A percentile compares a stretch with the other conserved stretches of the same genome.
Evolutionary conservation across 1,140 invertebrate genomes (phyloP).

Genomic region (Maconellicoccus hirsutus): DNA sequence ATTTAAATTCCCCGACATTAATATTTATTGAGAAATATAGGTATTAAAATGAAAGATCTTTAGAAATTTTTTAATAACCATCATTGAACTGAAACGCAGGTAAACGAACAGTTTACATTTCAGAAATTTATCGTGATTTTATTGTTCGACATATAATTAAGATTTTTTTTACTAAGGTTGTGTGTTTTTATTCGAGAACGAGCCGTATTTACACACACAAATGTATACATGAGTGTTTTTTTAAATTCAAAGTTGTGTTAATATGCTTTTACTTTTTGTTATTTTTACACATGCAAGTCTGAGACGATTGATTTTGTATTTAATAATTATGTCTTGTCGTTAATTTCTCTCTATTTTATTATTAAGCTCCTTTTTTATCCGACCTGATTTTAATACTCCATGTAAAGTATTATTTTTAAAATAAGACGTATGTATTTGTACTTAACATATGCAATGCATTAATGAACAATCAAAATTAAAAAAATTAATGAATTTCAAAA

Average conservation of each 20-base stretch:
- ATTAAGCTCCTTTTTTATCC: constrained; percentile 12
- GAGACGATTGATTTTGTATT: not conserved
- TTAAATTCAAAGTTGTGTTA: not conserved
- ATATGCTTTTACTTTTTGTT: constrained; percentile 12
- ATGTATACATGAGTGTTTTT: not conserved
- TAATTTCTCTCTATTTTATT: not conserved
- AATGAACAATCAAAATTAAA: not conserved
- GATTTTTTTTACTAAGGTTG: not conserved
- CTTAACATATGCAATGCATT: too few relatives aligned
- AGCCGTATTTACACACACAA: too few relatives aligned
- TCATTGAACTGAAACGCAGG: not conserved
- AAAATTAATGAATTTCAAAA: too few relatives aligned
- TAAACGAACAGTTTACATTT: not conserved
- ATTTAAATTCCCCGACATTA: not conserved
- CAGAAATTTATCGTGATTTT: constrained; percentile 4
- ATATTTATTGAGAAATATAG: not conserved
- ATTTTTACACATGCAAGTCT: constrained; percentile 12
- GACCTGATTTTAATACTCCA: constrained; percentile 15
- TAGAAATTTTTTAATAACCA: not conserved
- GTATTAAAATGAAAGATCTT: not conserved
- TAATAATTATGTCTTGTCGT: not conserved
- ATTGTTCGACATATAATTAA: not conserved
- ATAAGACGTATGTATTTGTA: not conserved
- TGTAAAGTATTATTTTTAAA: not conserved
- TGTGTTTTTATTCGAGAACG: not conserved